Base-by-base conservation (phyloP, 1,140 invertebrate genomes). In the Phocides pigmalion region DNA sequence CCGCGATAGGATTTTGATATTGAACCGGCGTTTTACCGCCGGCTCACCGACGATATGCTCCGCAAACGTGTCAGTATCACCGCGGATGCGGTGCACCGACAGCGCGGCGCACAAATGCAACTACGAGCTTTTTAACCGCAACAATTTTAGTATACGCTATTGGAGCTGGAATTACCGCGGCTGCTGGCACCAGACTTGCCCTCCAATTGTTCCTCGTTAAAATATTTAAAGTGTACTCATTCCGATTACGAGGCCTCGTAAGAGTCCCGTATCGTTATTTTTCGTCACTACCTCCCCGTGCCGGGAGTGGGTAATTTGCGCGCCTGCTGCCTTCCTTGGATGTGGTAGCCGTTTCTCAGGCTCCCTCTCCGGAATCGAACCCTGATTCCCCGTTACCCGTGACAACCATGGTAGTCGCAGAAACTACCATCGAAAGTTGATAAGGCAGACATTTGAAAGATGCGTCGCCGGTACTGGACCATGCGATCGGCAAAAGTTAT, bases 291-390 rank as follows among this genome's bases (percentile, higher is more conserved):
- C 93, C 94, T 94, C 93, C 94, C 94, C 94, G 94, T 94, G 93
- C 93, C 92, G 93, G 95, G 94, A 96, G 93, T 96, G 95, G 95
- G 95, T 96, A 97, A 95, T 94, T 96, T 96, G 94, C 95, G 95
- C 95, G 95, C 95, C 95, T 96, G 95, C 95, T 96, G 95, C 96
- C 95, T 96, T 97, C 95, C 95, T 96, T 97, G 94, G 96, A 96
- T 96, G 95, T 97, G 95, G 95, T 96, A 96, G 96, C 95, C 95
- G 94, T 97, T 96, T 96, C 95, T 96, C 95, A 96, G 95, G 95
- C 95, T 96, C 95, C 95, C 94, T 96, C 95, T 94, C 93, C 93
- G 94, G 94, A 93, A 93, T 91, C 87, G 89, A 90, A 90, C 94
- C 94, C 93, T 94, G 93, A 95, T 94, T 94, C 93, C 92, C 93